Percentiles rank a stretch among this genome's conserved stretches.
These are phyloP conservation scores for Diarsia rubi DNA, from an alignment of 2,888 invertebrate genomes.

Conservation along the genomic window DNA sequence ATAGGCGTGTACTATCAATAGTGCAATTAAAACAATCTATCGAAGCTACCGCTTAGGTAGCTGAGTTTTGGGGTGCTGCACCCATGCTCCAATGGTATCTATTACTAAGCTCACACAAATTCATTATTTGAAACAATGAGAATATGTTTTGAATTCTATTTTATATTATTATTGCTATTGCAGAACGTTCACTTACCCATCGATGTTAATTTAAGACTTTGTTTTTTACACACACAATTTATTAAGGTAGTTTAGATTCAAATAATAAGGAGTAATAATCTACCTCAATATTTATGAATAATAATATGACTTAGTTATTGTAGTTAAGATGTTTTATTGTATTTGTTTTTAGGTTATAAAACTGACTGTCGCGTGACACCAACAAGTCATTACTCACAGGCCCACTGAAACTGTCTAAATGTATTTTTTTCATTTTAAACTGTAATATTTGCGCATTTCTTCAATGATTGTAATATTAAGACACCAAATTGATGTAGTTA, in stretches of 20 bases:
- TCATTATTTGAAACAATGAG: slow-evolving; percentile 15
- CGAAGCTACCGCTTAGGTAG: background rate
- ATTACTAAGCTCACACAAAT: slow-evolving; percentile 22
- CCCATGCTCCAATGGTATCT: slow-evolving; percentile 7
- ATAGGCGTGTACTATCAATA: background rate
- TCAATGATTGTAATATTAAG: slow-evolving; percentile 21
- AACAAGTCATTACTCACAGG: slow-evolving; percentile 38
- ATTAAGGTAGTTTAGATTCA: slow-evolving; percentile 48
- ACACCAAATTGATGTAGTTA: slow-evolving; percentile 39
- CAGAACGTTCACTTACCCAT: slow-evolving; percentile 44
- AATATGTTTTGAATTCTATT: slow-evolving; percentile 12
- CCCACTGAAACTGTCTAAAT: slow-evolving; percentile 56
- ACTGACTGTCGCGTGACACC: slow-evolving; percentile 44
- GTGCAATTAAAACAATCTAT: slow-evolving; percentile 1
- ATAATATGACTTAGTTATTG: slow-evolving; percentile 59
- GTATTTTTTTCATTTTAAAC: slow-evolving; percentile 4
- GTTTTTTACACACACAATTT: slow-evolving; percentile 44
- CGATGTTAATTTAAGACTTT: slow-evolving; percentile 56
- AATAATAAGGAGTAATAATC: slow-evolving; percentile 57
- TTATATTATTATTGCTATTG: slow-evolving; percentile 32
- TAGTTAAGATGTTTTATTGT: slow-evolving; percentile 59
- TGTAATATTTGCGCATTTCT: slow-evolving; percentile 3
- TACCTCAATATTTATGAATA: slow-evolving; percentile 63
- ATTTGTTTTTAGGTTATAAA: slow-evolving; percentile 59
- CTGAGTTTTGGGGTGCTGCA: background rate